phyloP scores from a whole-genome alignment of 2,113 vertebrate genomes.

The Xenotilapia longispinis region DNA sequence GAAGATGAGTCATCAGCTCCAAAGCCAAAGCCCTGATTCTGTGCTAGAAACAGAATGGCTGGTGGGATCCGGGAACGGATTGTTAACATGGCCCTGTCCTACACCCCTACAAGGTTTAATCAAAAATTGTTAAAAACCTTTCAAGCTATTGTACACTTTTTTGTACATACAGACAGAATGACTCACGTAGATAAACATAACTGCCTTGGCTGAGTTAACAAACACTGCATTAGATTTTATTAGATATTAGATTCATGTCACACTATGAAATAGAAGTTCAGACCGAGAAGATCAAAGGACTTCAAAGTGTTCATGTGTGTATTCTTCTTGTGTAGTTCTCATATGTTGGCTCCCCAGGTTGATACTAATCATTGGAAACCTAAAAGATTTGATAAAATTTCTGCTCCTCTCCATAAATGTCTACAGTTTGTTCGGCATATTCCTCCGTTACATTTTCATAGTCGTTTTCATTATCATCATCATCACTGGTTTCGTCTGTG shows the following conservation, averaged over 20 bases:
- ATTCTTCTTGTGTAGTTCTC: not conserved
- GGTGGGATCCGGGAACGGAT: fast-evolving
- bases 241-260: not conserved
- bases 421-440: not conserved
- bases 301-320: not conserved
- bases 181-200: not conserved
- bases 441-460: not conserved
- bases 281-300: not conserved
- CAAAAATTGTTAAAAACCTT: not conserved
- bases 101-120: not conserved
- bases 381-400: not conserved
- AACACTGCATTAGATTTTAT: not conserved
- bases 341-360: not conserved
- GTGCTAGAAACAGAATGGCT: not conserved
- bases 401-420: not conserved
- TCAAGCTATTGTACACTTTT: not conserved
- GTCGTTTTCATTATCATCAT: not conserved
- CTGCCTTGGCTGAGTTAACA: not conserved
- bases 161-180: not conserved
- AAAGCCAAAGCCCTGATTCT: not conserved
- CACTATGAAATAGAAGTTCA: not conserved
- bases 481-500: fast-evolving
- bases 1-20: not conserved
- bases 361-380: not conserved
- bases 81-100: not conserved